A percentile compares a stretch with the other conserved stretches of the same genome.
phyloP scores from a whole-genome alignment of 2,888 invertebrate species.

The Aphrophora alni region DNA sequence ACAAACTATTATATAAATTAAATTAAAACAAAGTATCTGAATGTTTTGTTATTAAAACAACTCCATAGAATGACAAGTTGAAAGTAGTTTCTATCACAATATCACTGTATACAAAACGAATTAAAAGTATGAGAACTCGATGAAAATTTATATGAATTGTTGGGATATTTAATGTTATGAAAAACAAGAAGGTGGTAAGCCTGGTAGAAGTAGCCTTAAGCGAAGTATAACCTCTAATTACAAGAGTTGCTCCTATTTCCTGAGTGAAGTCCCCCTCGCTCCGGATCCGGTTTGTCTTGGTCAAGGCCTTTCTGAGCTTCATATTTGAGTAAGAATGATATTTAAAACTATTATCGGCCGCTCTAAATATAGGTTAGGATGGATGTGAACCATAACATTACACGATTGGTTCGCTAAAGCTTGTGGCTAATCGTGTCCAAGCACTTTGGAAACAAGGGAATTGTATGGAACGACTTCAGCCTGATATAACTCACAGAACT shows the following conservation, averaged over 20 bases:
- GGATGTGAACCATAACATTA: not conserved
- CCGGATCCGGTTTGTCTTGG: not conserved
- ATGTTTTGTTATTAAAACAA: too few relatives aligned
- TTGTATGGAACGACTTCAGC: not conserved
- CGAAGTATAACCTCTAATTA: not conserved
- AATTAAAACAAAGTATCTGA: too few relatives aligned
- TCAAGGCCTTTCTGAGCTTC: not conserved
- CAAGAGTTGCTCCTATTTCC: slow-evolving; percentile 1
- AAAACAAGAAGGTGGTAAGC: not conserved
- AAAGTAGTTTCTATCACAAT: too few relatives aligned
- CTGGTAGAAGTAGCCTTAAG: not conserved
- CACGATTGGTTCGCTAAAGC: not conserved
- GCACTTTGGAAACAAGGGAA: not conserved
- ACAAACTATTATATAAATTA: too few relatives aligned
- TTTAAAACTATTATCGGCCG: not conserved
- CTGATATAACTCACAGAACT: not conserved
- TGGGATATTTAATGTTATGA: not conserved
- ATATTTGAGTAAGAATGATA: not conserved
- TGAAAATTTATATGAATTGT: not conserved
- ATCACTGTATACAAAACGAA: too few relatives aligned
- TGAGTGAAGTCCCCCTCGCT: not conserved
- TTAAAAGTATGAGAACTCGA: not conserved
- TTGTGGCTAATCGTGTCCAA: not conserved
- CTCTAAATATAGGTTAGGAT: not conserved
- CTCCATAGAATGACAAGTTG: too few relatives aligned